phyloP scores from a whole-genome alignment of 92 coral and sea anemone genomes.

The Anthopleura xanthogrammica region DNA sequence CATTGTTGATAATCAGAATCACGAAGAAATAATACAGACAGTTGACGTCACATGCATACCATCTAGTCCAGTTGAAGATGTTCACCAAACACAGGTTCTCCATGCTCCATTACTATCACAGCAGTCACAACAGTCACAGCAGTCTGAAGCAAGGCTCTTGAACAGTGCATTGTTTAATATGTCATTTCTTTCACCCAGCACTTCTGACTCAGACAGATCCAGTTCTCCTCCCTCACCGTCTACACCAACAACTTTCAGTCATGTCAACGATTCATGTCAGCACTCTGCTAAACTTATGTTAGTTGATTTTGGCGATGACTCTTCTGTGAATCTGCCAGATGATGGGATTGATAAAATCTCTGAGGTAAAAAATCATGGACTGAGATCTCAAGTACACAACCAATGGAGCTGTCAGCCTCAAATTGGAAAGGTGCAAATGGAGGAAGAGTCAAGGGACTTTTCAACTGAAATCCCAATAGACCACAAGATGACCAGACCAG shows the following conservation, averaged over 20 bases:
- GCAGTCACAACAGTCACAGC: background rate
- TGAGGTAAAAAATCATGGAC: background rate
- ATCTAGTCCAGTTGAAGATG: slow-evolving; percentile 42
- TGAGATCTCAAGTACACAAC: background rate
- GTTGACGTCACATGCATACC: slow-evolving; percentile 36
- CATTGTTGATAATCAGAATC: too few relatives aligned
- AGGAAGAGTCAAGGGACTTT: background rate
- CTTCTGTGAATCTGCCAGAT: background rate
- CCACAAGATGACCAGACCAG: background rate
- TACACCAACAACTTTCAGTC: slow-evolving; percentile 35
- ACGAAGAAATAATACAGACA: background rate
- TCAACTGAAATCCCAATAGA: too few relatives aligned
- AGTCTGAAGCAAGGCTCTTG: slow-evolving; percentile 7
- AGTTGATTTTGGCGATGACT: background rate
- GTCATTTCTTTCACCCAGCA: slow-evolving; percentile 70
- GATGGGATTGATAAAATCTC: background rate
- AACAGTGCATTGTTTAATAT: slow-evolving; percentile 76
- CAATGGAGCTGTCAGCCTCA: background rate
- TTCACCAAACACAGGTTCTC: background rate
- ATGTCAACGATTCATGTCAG: background rate
- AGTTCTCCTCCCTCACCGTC: slow-evolving; percentile 71
- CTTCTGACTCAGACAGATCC: slow-evolving; percentile 11
- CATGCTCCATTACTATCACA: background rate
- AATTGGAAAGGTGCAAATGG: background rate
- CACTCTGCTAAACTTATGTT: background rate